Conservation (phyloP, 2,888 invertebrate species). For the Miltochrista miniata region DNA sequence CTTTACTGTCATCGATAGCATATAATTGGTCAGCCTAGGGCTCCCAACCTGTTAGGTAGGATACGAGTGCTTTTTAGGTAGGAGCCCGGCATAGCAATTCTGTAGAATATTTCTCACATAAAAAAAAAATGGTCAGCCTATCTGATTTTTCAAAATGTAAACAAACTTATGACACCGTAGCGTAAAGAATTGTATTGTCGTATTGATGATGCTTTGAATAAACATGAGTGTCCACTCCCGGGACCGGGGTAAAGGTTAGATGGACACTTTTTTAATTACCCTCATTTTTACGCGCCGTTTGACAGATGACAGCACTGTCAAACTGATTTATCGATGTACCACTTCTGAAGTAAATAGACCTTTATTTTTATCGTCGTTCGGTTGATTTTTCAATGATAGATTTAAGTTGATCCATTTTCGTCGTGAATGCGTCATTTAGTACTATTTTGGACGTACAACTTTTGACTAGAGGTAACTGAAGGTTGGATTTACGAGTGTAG, state of each 20-base stretch:
- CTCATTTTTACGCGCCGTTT: constrained; percentile 23
- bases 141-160: too few relatives aligned
- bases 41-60: too few relatives aligned
- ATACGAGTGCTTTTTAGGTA: too few relatives aligned
- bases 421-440: constrained; percentile 33
- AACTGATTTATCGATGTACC: constrained; percentile 38
- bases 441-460: constrained; percentile 30
- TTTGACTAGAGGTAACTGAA: constrained; percentile 8
- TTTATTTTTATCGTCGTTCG: not conserved
- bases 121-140: too few relatives aligned
- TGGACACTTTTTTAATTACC: constrained; percentile 43
- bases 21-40: too few relatives aligned
- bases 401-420: constrained; percentile 29
- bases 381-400: constrained; percentile 1
- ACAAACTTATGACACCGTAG: constrained; percentile 22
- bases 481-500: not conserved
- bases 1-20: too few relatives aligned
- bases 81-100: too few relatives aligned
- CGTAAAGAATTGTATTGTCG: not conserved
- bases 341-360: not conserved
- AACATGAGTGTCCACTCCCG: constrained; percentile 34
- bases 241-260: constrained; percentile 37
- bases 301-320: constrained; percentile 45
- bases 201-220: constrained; percentile 8
- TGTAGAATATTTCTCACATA: too few relatives aligned